Conservation (phyloP, 2,797 vertebrate species). For the Gorsachius magnificus region DNA sequence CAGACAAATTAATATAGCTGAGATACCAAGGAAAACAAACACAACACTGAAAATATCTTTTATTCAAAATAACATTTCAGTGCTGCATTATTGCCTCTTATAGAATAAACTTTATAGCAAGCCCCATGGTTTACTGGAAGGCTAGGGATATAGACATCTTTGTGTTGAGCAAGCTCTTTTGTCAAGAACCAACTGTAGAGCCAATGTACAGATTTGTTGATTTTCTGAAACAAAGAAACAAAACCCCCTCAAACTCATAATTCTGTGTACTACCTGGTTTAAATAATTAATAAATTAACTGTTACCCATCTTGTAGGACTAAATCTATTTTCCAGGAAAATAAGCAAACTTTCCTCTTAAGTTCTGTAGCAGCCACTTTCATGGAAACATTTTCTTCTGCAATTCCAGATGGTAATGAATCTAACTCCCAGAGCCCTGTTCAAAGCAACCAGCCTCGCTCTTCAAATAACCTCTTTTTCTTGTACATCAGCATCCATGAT, state of each 20-base stretch:
- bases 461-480: not conserved
- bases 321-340: not conserved
- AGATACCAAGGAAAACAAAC: not conserved
- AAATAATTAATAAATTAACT: not conserved
- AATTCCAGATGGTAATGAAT: not conserved
- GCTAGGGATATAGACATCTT: not conserved
- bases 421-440: not conserved
- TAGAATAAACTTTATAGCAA: not conserved
- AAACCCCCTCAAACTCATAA: not conserved
- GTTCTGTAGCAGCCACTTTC: not conserved
- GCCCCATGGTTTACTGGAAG: not conserved
- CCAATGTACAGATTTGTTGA: not conserved
- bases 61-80: not conserved
- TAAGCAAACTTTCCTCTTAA: not conserved
- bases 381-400: not conserved
- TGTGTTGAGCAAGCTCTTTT: not conserved
- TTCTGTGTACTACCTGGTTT: not conserved
- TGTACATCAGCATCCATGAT: not conserved
- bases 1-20: not conserved
- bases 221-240: not conserved
- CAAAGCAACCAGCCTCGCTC: not conserved
- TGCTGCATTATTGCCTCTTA: not conserved
- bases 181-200: not conserved
- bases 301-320: not conserved
- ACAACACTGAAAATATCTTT: not conserved